Percentiles rank a stretch among this genome's conserved stretches.
phyloP scores from a whole-genome alignment of 2,888 invertebrate genomes.

The Melanargia galathea region DNA sequence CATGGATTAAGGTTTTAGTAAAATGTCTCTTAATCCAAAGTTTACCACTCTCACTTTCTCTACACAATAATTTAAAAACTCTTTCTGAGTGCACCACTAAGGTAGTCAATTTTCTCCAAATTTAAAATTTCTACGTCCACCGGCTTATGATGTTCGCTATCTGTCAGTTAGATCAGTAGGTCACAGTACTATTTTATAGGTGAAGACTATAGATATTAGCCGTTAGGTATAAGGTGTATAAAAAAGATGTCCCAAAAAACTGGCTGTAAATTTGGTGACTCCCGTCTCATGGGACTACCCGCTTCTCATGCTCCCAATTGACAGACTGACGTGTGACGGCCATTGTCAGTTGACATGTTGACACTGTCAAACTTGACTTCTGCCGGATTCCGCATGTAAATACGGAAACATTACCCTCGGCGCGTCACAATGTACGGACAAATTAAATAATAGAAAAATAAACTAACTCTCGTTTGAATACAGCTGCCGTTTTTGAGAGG shows the following conservation, averaged over 20 bases:
- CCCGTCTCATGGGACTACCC: constrained; percentile 49
- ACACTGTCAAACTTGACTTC: constrained; percentile 80
- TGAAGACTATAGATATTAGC: no score
- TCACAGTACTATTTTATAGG: no score
- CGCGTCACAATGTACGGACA: constrained; percentile 71
- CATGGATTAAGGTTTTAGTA: no score
- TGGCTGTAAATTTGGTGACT: constrained; percentile 34
- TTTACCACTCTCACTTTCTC: no score
- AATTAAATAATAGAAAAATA: constrained; percentile 80
- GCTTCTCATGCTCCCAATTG: constrained; percentile 77
- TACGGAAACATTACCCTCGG: constrained; percentile 75
- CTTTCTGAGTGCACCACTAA: no score
- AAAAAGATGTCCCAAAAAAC: constrained; percentile 7
- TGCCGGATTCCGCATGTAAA: constrained; percentile 78
- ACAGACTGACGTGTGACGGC: constrained; percentile 77
- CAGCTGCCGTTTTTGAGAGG: constrained; percentile 63
- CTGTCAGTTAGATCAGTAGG: no score
- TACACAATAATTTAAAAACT: no score
- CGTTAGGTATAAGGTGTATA: neutral
- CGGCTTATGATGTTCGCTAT: no score
- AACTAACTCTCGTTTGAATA: constrained; percentile 52
- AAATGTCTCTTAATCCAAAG: no score
- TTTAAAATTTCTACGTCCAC: no score
- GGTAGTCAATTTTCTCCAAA: no score
- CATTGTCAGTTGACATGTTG: constrained; percentile 80